These are phyloP conservation scores for Patella ulyssiponensis DNA, from an alignment of 2,888 invertebrate genomes.

Conservation along the genomic window DNA sequence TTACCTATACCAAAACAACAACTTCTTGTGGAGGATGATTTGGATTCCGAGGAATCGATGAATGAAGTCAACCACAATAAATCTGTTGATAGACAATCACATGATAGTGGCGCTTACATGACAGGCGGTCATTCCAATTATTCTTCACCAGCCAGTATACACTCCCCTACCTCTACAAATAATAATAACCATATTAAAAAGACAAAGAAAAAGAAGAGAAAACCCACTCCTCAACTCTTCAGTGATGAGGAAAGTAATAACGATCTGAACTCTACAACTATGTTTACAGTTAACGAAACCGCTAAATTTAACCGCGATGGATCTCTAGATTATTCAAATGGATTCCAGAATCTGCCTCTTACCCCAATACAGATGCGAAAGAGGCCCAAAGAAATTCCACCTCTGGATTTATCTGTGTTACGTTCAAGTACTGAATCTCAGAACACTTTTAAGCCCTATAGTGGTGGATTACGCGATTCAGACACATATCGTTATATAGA, in stretches of 20 bases:
- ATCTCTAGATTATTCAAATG: constrained; percentile 50
- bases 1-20: background rate
- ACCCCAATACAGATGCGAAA: constrained; percentile 52
- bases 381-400: constrained; percentile 51
- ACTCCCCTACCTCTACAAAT: background rate
- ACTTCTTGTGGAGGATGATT: constrained; percentile 44
- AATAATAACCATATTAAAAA: constrained; percentile 40
- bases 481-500: constrained; percentile 51
- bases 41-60: constrained; percentile 59
- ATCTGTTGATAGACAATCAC: constrained; percentile 6
- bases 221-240: constrained; percentile 12
- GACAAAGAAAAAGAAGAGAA: constrained; percentile 39
- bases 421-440: constrained; percentile 55
- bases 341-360: constrained; percentile 48
- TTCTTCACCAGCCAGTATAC: constrained; percentile 20
- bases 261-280: constrained; percentile 54
- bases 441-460: constrained; percentile 55
- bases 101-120: constrained; percentile 22
- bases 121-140: constrained; percentile 15
- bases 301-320: constrained; percentile 54
- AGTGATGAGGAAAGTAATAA: constrained; percentile 39
- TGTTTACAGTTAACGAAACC: constrained; percentile 52
- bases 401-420: constrained; percentile 58
- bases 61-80: constrained; percentile 42
- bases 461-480: constrained; percentile 53